Evolutionary conservation across 1,140 invertebrate genomes (phyloP), one percentile per base, ranked within the genome.

Genomic region (Conus betulinus): DNA sequence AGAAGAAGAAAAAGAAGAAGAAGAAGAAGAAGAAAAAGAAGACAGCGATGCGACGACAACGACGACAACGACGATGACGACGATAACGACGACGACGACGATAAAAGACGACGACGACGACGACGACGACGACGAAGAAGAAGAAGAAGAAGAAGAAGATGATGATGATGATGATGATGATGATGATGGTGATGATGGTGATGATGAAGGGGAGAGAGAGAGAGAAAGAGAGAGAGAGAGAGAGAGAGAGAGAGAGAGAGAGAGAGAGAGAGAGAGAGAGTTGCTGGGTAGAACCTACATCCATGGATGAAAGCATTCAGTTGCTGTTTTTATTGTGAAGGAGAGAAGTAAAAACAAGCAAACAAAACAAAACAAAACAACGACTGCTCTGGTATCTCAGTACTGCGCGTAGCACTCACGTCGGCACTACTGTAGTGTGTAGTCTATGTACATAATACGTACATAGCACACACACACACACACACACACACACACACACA

Each of bases 111-210:
- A 55, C 51, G 86, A 76, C 25, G 74, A 55, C 51, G 86, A 76
- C 25, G 74, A 63, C 25, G 86, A 76, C 25, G 39, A 55, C 51
- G 86, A 76, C 25, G 63, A 53, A 71, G 86, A 79, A 52, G 53
- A 63, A 81, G 82, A 82, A 76, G 63, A 67, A 76, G 71, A 89
- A 86, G 74, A 84, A 76, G 88, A 89, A 78, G 79, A 82, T 27
- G 78, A 82, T 81, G 89, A 74, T 39, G 86, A 88, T 52, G 55
- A 55, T 60, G 39, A 79, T 39, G 86, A 78, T 60, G 81, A 83
- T 52, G 81, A 67, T 53, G 81, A 52, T 60, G 86, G 83, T 55
- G 76, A 60, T 82, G 76, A 52, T 57, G 87, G 3, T 82, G 76
- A 76, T 82, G 51, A 57, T 82, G 52, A 52, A 13, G 55, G 55